Evolutionary conservation across 1,140 invertebrate species (phyloP).

Genomic region (Anthonomus grandis): DNA sequence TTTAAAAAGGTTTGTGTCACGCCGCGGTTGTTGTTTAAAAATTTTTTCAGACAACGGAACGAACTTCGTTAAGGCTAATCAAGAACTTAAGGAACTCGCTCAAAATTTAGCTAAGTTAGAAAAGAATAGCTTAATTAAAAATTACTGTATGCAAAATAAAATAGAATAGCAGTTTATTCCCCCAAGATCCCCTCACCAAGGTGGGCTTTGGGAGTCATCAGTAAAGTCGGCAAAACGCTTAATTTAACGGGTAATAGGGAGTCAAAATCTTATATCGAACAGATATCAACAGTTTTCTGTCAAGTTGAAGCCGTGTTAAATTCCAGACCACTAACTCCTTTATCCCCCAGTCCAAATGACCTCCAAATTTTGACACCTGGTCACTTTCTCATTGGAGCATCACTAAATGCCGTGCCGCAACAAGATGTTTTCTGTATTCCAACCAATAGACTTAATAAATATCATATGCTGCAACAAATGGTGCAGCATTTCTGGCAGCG

Average conservation of each 20-base stretch:
- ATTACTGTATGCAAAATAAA: constrained; percentile 10
- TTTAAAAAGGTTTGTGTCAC: constrained; percentile 38
- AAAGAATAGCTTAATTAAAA: constrained; percentile 13
- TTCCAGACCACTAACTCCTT: constrained; percentile 37
- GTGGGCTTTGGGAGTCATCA: constrained; percentile 39
- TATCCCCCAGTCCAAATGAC: constrained; percentile 37
- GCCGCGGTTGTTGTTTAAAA: constrained; percentile 30
- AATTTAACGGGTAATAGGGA: constrained; percentile 26
- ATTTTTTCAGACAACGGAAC: constrained; percentile 35
- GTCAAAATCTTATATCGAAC: constrained; percentile 37
- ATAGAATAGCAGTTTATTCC: constrained; percentile 39
- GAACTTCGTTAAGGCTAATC: constrained; percentile 30
- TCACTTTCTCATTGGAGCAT: constrained; percentile 44
- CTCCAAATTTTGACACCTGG: constrained; percentile 38
- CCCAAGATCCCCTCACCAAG: constrained; percentile 37
- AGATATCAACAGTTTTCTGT: constrained; percentile 31
- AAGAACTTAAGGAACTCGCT: constrained; percentile 1
- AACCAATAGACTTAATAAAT: constrained; percentile 6
- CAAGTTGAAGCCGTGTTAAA: constrained; percentile 41
- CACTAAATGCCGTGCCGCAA: constrained; percentile 18
- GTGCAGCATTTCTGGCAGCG: constrained; percentile 35
- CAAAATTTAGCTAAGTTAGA: neutral
- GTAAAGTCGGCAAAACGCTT: constrained; percentile 40
- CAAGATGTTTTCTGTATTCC: constrained; percentile 1
- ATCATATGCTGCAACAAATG: constrained; percentile 10